Percentiles rank a stretch among this genome's conserved stretches.
These are phyloP conservation scores for Bagarius yarrelli DNA, from an alignment of 2,113 vertebrate species.

Conservation along the genomic window DNA sequence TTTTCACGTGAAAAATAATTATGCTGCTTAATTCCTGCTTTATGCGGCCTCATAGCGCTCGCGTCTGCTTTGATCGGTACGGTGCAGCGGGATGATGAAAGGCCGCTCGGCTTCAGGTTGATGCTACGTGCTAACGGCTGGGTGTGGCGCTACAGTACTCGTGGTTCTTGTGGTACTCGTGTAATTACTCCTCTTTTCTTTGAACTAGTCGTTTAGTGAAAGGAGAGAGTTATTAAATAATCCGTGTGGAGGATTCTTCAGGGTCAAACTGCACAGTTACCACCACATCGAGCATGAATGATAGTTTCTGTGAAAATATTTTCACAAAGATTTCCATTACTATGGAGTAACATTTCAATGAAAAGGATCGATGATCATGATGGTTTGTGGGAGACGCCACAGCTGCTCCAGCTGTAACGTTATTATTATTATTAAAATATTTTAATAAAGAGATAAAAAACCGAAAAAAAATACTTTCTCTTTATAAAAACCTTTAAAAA, in stretches of 20 bases:
- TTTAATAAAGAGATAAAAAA: neutral
- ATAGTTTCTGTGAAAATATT: neutral
- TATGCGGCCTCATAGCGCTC: neutral
- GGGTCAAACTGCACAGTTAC: neutral
- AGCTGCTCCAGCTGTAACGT: neutral
- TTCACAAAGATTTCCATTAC: neutral
- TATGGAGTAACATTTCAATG: neutral
- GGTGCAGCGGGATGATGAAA: neutral
- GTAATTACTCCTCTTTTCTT: neutral
- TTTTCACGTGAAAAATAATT: neutral
- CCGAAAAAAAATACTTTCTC: neutral
- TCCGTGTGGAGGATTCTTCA: neutral
- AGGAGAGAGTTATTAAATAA: neutral
- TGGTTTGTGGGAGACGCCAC: neutral
- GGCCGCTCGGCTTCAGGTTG: neutral
- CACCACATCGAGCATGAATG: neutral
- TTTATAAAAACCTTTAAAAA: neutral
- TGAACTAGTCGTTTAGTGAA: neutral
- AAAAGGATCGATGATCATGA: neutral
- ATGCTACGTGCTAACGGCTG: neutral
- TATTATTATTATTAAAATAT: neutral
- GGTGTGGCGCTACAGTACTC: neutral
- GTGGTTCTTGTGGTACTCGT: neutral
- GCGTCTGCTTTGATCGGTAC: neutral
- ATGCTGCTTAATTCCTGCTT: neutral